phyloP scores from a whole-genome alignment of 2,797 vertebrate genomes.

The Pangasius mekongensis region DNA sequence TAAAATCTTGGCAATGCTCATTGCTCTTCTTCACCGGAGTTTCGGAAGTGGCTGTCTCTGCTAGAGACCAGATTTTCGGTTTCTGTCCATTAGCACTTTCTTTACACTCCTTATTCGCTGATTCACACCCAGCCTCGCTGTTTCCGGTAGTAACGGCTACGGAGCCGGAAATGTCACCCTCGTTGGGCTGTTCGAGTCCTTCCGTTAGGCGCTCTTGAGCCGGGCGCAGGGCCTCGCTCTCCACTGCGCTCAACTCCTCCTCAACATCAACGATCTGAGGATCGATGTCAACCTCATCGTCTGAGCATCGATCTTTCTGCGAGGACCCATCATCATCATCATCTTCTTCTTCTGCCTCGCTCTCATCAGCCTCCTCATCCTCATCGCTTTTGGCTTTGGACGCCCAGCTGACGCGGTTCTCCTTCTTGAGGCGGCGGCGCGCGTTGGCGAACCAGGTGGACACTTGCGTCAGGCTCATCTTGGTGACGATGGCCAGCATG shows the following conservation, averaged over 20 bases:
- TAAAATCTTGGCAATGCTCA: constrained; percentile 58
- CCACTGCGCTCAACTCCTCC: constrained; percentile 44
- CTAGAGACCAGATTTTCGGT: constrained; percentile 96
- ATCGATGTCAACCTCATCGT: constrained; percentile 65
- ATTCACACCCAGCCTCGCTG: constrained; percentile 51
- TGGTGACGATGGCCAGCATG: constrained; percentile 85
- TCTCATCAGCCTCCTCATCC: constrained; percentile 67
- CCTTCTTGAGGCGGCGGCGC: constrained; percentile 80
- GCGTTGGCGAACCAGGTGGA: constrained; percentile 86
- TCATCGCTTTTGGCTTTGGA: constrained; percentile 79
- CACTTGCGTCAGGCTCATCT: constrained; percentile 85
- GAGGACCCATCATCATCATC: constrained; percentile 65
- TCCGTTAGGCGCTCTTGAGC: constrained; percentile 60
- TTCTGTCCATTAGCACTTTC: constrained; percentile 75
- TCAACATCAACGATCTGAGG: constrained; percentile 50
- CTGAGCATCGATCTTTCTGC: constrained; percentile 64
- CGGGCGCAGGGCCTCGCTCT: constrained; percentile 41
- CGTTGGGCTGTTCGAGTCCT: constrained; percentile 29
- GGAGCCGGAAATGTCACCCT: constrained; percentile 33
- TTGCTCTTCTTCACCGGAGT: constrained; percentile 62
- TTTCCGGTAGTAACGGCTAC: constrained; percentile 50
- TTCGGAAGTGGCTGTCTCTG: constrained; percentile 89
- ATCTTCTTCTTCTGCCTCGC: constrained; percentile 73
- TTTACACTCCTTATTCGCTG: constrained; percentile 67
- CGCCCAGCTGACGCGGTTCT: constrained; percentile 82